These are phyloP conservation scores for Coregonus suidteri DNA, from an alignment of 2,797 vertebrate species.

Conservation along the genomic window DNA sequence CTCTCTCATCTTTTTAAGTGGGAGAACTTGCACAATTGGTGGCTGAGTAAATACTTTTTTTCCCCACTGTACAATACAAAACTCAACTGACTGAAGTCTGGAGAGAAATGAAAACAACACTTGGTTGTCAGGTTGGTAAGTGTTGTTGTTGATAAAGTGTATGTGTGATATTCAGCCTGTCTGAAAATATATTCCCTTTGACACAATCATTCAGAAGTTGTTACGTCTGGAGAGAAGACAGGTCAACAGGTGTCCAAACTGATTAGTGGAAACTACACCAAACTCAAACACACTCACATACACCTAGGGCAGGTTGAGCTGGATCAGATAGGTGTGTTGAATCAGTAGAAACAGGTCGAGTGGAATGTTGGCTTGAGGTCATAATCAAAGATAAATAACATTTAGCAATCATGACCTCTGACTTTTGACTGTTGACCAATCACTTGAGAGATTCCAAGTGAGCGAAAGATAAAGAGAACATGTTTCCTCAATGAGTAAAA, in stretches of 20 bases:
- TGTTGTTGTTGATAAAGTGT: neutral
- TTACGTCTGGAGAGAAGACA: neutral
- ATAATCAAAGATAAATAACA: slow-evolving; percentile 1
- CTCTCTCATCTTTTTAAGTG: too few relatives aligned
- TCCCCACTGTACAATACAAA: too few relatives aligned
- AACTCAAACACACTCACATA: neutral
- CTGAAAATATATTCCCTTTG: neutral
- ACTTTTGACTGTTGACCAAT: slow-evolving; percentile 26
- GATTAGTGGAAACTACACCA: neutral
- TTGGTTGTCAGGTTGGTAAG: neutral
- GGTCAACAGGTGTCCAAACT: neutral
- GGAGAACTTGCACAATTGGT: too few relatives aligned
- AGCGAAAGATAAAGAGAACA: slow-evolving; percentile 7
- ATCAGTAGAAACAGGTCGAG: neutral
- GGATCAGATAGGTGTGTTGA: neutral
- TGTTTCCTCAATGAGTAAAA: neutral
- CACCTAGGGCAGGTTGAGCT: neutral
- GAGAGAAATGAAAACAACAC: neutral
- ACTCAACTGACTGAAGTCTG: neutral
- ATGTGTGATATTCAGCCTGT: neutral
- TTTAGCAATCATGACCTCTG: slow-evolving; percentile 48
- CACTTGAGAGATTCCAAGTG: slow-evolving; percentile 4
- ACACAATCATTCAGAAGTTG: neutral
- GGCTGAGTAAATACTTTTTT: too few relatives aligned
- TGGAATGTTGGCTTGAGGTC: slow-evolving; percentile 41